Evolutionary conservation across 1,140 invertebrate genomes (phyloP).

Genomic region (Nautilus pompilius): DNA sequence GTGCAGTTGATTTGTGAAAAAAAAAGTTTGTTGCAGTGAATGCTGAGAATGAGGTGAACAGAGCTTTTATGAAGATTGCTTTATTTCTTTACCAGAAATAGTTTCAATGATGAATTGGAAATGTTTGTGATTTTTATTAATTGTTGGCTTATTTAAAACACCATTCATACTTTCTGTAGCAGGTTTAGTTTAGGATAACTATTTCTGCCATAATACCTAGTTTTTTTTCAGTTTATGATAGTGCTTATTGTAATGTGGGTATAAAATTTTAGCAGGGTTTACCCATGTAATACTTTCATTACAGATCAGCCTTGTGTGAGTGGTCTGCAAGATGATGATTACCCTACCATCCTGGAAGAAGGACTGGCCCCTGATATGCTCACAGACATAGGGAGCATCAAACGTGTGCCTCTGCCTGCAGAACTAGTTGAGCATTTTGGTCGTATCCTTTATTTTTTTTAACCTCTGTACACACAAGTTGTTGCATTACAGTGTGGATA

Average conservation of each 20-base stretch:
- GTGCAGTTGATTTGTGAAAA: background rate
- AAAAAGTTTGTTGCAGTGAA: background rate
- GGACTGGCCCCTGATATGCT: constrained; percentile 60
- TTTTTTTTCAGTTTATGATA: background rate
- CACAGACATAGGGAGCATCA: constrained; percentile 74
- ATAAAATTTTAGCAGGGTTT: background rate
- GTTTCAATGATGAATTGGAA: background rate
- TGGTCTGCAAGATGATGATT: constrained; percentile 86
- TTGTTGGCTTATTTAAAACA: background rate
- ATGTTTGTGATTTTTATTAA: background rate
- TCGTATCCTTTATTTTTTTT: constrained; percentile 77
- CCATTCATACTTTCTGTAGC: background rate
- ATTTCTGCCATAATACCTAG: background rate
- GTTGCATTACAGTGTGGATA: too few relatives aligned
- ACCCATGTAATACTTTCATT: constrained; percentile 8
- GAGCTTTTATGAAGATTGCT: background rate
- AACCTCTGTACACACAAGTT: too few relatives aligned
- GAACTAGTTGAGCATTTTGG: constrained; percentile 92
- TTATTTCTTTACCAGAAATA: background rate
- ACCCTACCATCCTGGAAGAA: constrained; percentile 71
- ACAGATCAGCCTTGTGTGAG: constrained; percentile 68
- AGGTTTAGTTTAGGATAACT: too few relatives aligned
- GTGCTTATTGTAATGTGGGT: background rate
- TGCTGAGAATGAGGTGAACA: background rate
- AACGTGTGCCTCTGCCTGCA: constrained; percentile 82